Percentiles rank a stretch among this genome's conserved stretches.
Evolutionary conservation across 2,113 vertebrate species (phyloP).

Genomic region (Heteronetta atricapilla): DNA sequence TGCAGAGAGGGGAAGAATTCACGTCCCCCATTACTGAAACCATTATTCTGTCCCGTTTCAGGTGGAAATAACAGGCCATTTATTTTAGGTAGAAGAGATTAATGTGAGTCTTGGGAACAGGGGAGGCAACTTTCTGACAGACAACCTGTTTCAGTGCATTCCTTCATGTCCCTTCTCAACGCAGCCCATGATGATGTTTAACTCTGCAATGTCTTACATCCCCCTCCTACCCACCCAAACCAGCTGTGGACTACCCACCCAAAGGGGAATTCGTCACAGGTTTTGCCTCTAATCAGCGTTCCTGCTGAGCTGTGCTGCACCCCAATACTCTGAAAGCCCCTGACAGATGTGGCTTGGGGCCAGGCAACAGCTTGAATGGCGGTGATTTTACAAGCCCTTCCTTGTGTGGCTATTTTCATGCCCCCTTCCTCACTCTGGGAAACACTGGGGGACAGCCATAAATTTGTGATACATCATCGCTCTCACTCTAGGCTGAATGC

Average conservation of each 20-base stretch:
- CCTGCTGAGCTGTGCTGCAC: not conserved
- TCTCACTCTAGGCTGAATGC: not conserved
- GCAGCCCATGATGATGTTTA: not conserved
- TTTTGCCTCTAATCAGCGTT: not conserved
- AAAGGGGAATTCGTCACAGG: not conserved
- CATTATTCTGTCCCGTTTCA: not conserved
- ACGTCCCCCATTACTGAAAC: not conserved
- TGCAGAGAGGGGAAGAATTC: not conserved
- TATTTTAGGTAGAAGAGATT: not conserved
- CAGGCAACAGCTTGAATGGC: not conserved
- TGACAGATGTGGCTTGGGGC: not conserved
- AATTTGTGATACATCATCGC: constrained; percentile 53
- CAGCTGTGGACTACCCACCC: not conserved
- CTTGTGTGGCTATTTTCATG: constrained; percentile 14
- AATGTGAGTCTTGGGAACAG: not conserved
- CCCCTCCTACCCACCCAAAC: not conserved
- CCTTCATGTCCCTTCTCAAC: not conserved
- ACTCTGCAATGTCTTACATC: not conserved
- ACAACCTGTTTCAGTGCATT: not conserved
- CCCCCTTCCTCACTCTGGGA: constrained; percentile 26
- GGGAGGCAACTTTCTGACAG: not conserved
- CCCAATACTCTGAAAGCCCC: not conserved
- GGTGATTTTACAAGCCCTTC: constrained; percentile 17
- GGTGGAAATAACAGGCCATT: not conserved
- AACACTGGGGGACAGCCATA: constrained; percentile 47